A percentile compares a stretch with the other conserved stretches of the same genome.
Evolutionary conservation across 1,140 invertebrate genomes (phyloP).

Genomic region (Zophobas atratus): DNA sequence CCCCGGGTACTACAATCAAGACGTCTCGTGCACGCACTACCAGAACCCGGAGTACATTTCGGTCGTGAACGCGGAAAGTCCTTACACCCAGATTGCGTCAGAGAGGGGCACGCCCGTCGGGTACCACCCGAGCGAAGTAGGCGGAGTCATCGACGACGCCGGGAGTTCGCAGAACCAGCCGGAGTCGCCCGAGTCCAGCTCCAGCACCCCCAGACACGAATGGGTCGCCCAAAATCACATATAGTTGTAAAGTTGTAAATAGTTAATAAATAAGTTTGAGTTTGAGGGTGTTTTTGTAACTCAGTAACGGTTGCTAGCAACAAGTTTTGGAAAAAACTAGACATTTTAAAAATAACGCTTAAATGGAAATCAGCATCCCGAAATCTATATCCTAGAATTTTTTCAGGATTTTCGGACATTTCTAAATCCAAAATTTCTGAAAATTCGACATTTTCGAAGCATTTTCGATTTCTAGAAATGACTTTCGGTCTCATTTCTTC

Average conservation of each 20-base stretch:
- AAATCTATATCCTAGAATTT: too few species aligned
- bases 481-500: too few species aligned
- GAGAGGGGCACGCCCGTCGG: conserved; percentile 55
- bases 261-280: background rate
- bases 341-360: too few species aligned
- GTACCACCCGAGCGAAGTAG: conserved; percentile 58
- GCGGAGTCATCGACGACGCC: conserved; percentile 46
- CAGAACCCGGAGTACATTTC: conserved; percentile 64
- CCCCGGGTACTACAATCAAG: conserved; percentile 65
- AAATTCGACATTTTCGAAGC: too few species aligned
- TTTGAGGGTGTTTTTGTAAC: too few species aligned
- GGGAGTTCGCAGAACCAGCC: conserved; percentile 49
- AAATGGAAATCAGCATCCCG: too few species aligned
- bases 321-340: too few species aligned
- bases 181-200: conserved; percentile 56
- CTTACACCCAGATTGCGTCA: conserved; percentile 59
- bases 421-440: too few species aligned
- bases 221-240: conserved; percentile 58
- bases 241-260: conserved; percentile 37
- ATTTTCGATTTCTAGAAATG: too few species aligned
- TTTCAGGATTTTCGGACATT: too few species aligned
- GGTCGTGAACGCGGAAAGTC: conserved; percentile 58
- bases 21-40: conserved; percentile 61
- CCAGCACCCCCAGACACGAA: conserved; percentile 56
- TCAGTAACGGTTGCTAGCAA: too few species aligned